These are phyloP conservation scores for Cherax destructor DNA, from an alignment of 1,140 invertebrate species.

Conservation along the genomic window DNA sequence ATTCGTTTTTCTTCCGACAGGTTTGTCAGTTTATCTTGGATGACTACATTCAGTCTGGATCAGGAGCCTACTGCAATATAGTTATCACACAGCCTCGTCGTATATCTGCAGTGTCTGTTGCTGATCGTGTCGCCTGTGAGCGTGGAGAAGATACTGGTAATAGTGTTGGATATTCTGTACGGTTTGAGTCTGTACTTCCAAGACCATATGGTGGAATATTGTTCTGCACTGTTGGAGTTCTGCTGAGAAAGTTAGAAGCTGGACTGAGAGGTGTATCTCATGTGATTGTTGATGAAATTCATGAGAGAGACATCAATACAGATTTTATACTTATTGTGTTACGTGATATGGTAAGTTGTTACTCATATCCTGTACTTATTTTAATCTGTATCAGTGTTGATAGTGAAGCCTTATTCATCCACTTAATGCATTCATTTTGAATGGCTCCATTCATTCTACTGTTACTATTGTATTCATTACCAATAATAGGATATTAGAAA, in stretches of 20 bases:
- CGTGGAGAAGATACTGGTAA: conserved; percentile 90
- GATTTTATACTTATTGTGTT: conserved; percentile 97
- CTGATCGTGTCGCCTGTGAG: conserved; percentile 92
- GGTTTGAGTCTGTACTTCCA: conserved; percentile 92
- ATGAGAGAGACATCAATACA: conserved; percentile 96
- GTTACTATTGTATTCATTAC: too few species aligned
- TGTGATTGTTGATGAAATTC: conserved; percentile 97
- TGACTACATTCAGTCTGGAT: conserved; percentile 90
- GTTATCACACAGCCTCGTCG: conserved; percentile 95
- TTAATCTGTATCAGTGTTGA: background rate
- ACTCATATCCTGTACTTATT: background rate
- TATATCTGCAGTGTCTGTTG: conserved; percentile 95
- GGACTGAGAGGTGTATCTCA: conserved; percentile 92
- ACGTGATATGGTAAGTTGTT: conserved; percentile 88
- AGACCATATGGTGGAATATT: conserved; percentile 93
- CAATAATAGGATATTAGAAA: too few species aligned
- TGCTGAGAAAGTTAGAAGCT: conserved; percentile 92
- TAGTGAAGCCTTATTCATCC: too few species aligned
- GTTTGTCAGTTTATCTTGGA: conserved; percentile 98
- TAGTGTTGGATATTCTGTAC: conserved; percentile 83
- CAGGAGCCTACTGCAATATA: conserved; percentile 89
- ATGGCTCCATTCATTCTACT: too few species aligned
- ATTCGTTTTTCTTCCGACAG: conserved; percentile 75
- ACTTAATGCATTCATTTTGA: too few species aligned
- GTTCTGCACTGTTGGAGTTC: conserved; percentile 96